Percentiles rank a stretch among this genome's conserved stretches.
Conservation (phyloP, 2,888 invertebrate genomes). For the Drosophila falleni region DNA sequence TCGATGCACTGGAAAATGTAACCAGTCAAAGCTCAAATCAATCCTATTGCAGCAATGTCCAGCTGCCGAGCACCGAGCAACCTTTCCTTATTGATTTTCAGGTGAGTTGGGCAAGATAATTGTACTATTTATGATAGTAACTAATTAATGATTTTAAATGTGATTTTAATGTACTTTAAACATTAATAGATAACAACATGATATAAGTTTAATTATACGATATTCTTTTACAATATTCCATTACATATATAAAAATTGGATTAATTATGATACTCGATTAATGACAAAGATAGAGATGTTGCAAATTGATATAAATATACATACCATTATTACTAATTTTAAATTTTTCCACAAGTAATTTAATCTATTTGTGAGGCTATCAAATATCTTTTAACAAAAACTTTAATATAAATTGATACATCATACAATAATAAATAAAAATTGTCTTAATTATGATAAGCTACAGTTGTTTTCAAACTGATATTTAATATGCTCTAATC, state of each 20-base stretch:
- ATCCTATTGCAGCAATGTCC: conserved; percentile 89
- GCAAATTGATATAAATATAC: too few relatives aligned
- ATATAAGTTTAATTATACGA: too few relatives aligned
- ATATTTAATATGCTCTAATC: not conserved
- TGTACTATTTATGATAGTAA: not conserved
- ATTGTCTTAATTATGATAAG: not conserved
- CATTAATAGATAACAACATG: not conserved
- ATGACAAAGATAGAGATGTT: too few relatives aligned
- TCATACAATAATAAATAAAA: not conserved
- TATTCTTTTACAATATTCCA: too few relatives aligned
- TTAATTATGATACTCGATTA: too few relatives aligned
- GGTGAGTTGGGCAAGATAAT: conserved; percentile 83
- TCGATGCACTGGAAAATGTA: conserved; percentile 86
- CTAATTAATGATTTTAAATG: not conserved
- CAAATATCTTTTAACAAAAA: not conserved
- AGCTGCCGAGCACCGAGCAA: conserved; percentile 89
- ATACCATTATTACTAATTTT: not conserved
- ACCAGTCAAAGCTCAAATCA: conserved; percentile 89
- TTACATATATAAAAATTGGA: too few relatives aligned
- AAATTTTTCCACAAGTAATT: not conserved
- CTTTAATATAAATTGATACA: not conserved
- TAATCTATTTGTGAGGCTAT: not conserved
- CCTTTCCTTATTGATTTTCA: conserved; percentile 90
- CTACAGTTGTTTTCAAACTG: not conserved
- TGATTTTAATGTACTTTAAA: not conserved